Evolutionary conservation across 2,797 vertebrate species (phyloP), one percentile per base, ranked within the genome.

Genomic region (Melanotaenia parkinsoni): DNA sequence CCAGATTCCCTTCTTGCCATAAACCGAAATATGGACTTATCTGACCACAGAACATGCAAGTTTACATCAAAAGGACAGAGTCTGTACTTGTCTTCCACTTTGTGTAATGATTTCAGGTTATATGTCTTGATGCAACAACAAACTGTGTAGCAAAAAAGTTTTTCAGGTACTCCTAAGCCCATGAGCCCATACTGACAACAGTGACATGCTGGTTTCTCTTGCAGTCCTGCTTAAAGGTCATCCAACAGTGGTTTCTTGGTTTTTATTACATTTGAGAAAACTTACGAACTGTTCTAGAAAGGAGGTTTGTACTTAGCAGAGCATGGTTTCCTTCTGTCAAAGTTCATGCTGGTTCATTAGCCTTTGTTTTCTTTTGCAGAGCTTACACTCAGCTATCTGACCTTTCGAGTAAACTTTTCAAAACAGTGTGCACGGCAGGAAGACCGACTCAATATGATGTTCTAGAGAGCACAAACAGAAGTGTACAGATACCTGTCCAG

Each of bases 391-490:
- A 28, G 22, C 47, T 38, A 18, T 57, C 37, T 63, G 28, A 77
- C 38, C 56, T 66, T 72, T 59, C 9, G 14, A 26, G 10, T 10
- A 37, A 72, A 75, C 20, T 1, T 35, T 37, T 64, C 51, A 53
- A 33, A 47, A 40, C 16, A 54, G 9, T 40, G 4, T 4, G 10
- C 16, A 32, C 35, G 20, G 45, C 24, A 37, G 40, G 33, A 67
- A 9, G 20, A 67, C 28, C 18, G 20, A 70, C 33, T 30, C n/a
- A 26, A 38, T 60, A 63, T 61, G 18, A 30, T 12, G 3, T 10
- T 58, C 30, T 58, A 35, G 56, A 53, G 54, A 58, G 40, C 18
- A 65, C 5, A 50, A 30, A 43, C 33, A 59, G 1, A 47, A 50
- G 0, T 51, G 38, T 28, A 51, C 50, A 65, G 50, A 35, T 0